Conservation (phyloP, 2,888 invertebrate species). For the Lithodes maja region DNA sequence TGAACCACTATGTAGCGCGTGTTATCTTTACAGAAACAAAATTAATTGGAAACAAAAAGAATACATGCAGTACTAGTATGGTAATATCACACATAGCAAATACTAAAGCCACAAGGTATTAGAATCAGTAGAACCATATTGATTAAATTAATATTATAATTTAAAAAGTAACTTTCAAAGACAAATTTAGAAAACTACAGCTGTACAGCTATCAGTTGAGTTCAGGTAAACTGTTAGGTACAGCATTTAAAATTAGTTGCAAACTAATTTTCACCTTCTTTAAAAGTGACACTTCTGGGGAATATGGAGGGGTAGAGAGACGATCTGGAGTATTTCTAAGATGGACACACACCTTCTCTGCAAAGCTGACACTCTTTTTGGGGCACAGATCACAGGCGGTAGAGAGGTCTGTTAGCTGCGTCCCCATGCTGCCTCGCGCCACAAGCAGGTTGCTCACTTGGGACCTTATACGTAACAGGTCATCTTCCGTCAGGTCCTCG, state of each 20-base stretch:
- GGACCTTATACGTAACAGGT: constrained; percentile 80
- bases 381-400: constrained; percentile 73
- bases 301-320: constrained; percentile 82
- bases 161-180: background rate
- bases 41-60: no score
- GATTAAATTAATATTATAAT: background rate
- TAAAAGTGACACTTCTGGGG: constrained; percentile 82
- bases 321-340: constrained; percentile 37
- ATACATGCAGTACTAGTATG: no score
- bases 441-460: constrained; percentile 72
- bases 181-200: background rate
- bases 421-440: constrained; percentile 72
- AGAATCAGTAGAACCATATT: no score
- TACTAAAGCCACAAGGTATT: no score
- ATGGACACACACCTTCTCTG: constrained; percentile 78
- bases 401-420: constrained; percentile 28
- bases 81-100: no score
- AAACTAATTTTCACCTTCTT: constrained; percentile 25
- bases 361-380: constrained; percentile 87
- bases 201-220: background rate
- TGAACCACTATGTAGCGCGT: no score
- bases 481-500: constrained; percentile 78
- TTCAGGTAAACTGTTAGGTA: background rate
- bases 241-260: background rate
- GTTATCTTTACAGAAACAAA: no score